Conservation (phyloP, 1,140 invertebrate genomes). For the Telenomus remus region DNA sequence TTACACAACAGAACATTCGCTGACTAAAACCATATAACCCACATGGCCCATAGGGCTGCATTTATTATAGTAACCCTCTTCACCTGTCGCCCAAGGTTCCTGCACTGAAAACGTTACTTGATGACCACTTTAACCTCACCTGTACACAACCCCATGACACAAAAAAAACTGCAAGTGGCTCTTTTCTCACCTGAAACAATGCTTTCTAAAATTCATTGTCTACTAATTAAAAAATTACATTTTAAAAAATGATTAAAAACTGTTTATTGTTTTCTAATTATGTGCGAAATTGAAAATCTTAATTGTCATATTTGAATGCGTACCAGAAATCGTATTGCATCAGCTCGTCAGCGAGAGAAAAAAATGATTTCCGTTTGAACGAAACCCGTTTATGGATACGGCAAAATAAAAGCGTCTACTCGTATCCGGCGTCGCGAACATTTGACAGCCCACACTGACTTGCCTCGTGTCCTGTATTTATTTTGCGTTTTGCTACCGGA, state of each 20-base stretch:
- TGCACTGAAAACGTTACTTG: neutral
- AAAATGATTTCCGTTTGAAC: neutral
- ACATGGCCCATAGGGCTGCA: constrained; percentile 7
- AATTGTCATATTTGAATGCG: no score
- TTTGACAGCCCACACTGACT: neutral
- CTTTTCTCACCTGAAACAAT: no score
- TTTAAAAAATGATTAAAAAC: no score
- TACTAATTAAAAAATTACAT: no score
- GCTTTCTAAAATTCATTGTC: no score
- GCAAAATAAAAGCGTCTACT: neutral
- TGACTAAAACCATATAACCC: neutral
- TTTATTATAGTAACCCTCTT: constrained; percentile 30
- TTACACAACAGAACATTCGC: no score
- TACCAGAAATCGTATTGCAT: no score
- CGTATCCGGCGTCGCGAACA: neutral
- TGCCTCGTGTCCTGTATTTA: constrained; percentile 15
- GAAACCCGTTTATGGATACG: neutral
- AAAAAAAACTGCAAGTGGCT: neutral
- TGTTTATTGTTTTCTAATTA: no score
- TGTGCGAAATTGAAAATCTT: no score
- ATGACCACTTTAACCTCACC: neutral
- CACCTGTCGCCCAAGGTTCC: constrained; percentile 40
- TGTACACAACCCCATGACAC: neutral
- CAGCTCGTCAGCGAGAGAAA: neutral
- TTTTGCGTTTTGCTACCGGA: constrained; percentile 30